Base-by-base conservation (phyloP, 2,113 vertebrate species). In the Thamnaconus septentrionalis region DNA sequence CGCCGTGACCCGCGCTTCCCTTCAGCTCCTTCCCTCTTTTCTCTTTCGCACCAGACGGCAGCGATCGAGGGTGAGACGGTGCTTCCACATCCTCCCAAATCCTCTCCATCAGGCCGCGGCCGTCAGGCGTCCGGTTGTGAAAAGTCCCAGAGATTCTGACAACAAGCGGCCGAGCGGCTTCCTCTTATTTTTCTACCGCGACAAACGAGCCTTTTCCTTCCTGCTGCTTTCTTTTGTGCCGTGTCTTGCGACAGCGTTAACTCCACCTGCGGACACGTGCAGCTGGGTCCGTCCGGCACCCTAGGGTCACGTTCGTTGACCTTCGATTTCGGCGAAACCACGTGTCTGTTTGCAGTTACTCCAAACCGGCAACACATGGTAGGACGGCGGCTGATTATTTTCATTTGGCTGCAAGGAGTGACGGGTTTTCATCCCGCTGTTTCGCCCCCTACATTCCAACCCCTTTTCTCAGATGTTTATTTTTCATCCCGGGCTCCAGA, bases 271-370 rank as follows among this genome's bases (percentile, higher is more conserved):
- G 55, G 50, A 48, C 50, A 0, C 3, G 18, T 53, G 55, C 75
- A 81, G 77, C 73, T 63, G 71, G 56, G 65, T 3, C 8, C 56
- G 73, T 66, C 59, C 40, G 69, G 68, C 58, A 68, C 79, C 81
- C 80, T 18, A 41, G 71, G 69, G 71, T 84, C 71, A 67, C 64
- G 49, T 70, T 79, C 75, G 60, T 45, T 61, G 65, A 84, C 56
- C 80, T 79, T 59, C 72, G 71, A 84, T 76, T 61, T 59, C 3
- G 3, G 41, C 8, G 31, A 76, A 64, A 64, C 69, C 65, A 64
- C 53, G 66, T 73, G 69, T 82, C 75, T 81, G 75, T 76, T 76
- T 67, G 74, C 61, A 8, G 43, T 83, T 69, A 49, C 69, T 80
- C 66, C 73, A 69, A 78, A 73, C 64, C 56, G 9, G 49, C 7